Evolutionary conservation across 2,797 vertebrate species (phyloP).

Genomic region (Cyclura pinguis): DNA sequence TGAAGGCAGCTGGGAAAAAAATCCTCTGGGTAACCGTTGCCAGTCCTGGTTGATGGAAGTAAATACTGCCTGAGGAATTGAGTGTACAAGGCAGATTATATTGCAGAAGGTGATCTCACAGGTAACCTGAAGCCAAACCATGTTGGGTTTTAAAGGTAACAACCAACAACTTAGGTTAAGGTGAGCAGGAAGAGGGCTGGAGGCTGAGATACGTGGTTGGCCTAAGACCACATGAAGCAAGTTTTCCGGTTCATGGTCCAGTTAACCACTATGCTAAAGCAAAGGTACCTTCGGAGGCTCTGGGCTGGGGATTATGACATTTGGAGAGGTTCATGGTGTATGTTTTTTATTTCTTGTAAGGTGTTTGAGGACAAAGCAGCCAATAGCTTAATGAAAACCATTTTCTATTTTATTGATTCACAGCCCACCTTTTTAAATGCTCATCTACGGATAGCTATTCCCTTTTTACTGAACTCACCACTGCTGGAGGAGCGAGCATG

Average conservation of each 20-base stretch:
- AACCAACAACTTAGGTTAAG: too few species aligned
- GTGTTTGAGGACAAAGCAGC: constrained; percentile 18
- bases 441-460: background rate
- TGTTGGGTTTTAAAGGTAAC: too few species aligned
- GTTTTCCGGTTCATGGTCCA: background rate
- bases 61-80: too few species aligned
- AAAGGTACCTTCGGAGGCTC: background rate
- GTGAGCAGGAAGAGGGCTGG: background rate
- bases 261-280: background rate
- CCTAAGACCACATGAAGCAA: background rate
- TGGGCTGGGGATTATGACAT: background rate
- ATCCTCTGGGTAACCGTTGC: too few species aligned
- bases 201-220: background rate
- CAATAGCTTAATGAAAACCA: background rate
- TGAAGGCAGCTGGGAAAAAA: too few species aligned
- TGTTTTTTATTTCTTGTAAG: background rate
- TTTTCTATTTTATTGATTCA: background rate
- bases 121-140: too few species aligned
- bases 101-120: too few species aligned
- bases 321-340: background rate
- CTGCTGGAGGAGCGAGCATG: constrained; percentile 81
- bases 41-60: too few species aligned
- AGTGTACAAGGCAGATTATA: too few species aligned
- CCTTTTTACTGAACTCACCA: constrained; percentile 74
- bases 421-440: too few species aligned